Conservation (phyloP, 1,140 invertebrate species). For the Drosophila orena region DNA sequence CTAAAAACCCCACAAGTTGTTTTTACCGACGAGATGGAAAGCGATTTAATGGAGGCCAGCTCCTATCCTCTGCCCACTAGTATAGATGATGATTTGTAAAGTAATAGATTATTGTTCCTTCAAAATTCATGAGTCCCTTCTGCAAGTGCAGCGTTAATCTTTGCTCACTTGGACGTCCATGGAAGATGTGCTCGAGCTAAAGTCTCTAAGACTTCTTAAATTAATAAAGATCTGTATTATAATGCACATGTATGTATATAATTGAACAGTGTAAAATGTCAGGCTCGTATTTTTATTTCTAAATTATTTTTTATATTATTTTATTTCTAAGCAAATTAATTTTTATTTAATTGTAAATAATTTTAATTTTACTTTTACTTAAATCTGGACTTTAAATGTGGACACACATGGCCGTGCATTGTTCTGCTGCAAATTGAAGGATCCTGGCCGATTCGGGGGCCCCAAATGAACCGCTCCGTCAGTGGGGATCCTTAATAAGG, state of each 20-base stretch:
- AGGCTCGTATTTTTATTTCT: too few relatives aligned
- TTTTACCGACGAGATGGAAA: neutral
- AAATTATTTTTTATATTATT: too few relatives aligned
- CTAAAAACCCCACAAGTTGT: constrained; percentile 97
- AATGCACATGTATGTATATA: too few relatives aligned
- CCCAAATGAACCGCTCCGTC: constrained; percentile 11
- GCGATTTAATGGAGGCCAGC: neutral
- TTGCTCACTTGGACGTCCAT: too few relatives aligned
- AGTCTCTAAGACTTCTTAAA: too few relatives aligned
- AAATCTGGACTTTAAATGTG: too few relatives aligned
- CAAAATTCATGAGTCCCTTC: neutral
- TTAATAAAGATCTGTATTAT: too few relatives aligned
- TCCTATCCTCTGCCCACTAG: neutral
- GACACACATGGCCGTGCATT: neutral
- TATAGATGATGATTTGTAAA: neutral
- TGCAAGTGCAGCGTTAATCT: neutral
- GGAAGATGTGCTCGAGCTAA: too few relatives aligned
- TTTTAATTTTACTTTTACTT: too few relatives aligned
- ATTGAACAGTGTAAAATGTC: too few relatives aligned
- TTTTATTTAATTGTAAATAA: too few relatives aligned
- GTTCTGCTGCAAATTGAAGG: neutral
- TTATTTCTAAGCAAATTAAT: too few relatives aligned
- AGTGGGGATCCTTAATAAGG: constrained; percentile 11
- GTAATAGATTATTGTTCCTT: neutral
- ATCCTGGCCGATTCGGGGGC: constrained; percentile 5